phyloP scores from a whole-genome alignment of 2,888 invertebrate species.

The Scaptomyza parva region DNA sequence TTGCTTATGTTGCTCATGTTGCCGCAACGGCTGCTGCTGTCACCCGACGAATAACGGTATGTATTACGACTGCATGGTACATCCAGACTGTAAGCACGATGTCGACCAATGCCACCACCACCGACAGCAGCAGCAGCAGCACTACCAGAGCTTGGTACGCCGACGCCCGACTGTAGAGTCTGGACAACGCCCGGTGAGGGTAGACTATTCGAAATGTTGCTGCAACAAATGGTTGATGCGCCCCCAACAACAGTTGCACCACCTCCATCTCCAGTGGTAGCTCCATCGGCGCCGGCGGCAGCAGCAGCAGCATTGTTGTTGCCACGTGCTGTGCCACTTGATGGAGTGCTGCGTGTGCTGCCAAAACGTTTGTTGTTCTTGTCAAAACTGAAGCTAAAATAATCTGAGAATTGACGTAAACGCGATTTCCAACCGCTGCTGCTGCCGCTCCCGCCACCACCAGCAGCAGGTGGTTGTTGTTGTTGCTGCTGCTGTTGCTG shows the following conservation, averaged over 20 bases:
- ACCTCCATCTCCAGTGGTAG: neutral
- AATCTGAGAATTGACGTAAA: constrained; percentile 84
- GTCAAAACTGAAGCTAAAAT: constrained; percentile 84
- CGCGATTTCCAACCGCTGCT: constrained; percentile 83
- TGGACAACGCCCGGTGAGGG: constrained; percentile 63
- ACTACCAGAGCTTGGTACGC: neutral
- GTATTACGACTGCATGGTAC: constrained; percentile 81
- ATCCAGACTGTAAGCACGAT: constrained; percentile 84
- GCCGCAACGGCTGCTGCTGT: constrained; percentile 81
- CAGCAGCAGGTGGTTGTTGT: constrained; percentile 28
- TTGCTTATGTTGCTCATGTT: constrained; percentile 78
- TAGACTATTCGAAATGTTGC: constrained; percentile 83
- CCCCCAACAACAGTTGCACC: neutral
- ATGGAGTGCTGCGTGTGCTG: constrained; percentile 83
- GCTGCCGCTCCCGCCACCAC: constrained; percentile 35
- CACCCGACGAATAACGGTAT: constrained; percentile 82
- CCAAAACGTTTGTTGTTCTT: constrained; percentile 83
- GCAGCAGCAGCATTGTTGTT: constrained; percentile 53
- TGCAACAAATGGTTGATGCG: constrained; percentile 64
- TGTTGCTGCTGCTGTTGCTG: constrained; percentile 37
- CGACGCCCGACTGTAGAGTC: neutral
- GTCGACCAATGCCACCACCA: constrained; percentile 32
- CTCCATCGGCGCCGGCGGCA: no score
- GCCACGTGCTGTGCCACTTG: constrained; percentile 55
- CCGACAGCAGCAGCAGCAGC: constrained; percentile 21